Conservation (phyloP, 2,888 invertebrate species). For the Yponomeuta cagnagella region DNA sequence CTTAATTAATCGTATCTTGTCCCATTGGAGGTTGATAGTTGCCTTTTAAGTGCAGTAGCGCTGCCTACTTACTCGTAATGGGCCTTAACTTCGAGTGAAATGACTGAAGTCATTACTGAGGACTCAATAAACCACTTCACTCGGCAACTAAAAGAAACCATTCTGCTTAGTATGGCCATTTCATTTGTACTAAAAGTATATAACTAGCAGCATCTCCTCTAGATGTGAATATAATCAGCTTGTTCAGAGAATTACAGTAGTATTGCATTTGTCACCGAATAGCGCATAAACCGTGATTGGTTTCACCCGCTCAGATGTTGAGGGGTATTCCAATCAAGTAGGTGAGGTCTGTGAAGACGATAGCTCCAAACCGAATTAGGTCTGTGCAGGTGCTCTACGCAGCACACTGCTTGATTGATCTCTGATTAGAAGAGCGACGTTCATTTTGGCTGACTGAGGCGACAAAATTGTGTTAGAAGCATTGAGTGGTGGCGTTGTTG, state of each 20-base stretch:
- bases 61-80: slow-evolving; percentile 4
- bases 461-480: neutral
- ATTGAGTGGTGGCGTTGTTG: neutral
- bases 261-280: slow-evolving; percentile 24
- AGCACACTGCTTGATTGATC: slow-evolving; percentile 24
- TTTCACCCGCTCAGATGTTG: slow-evolving; percentile 42
- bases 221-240: slow-evolving; percentile 3
- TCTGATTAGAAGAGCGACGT: slow-evolving; percentile 24
- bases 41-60: slow-evolving; percentile 7
- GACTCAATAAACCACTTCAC: slow-evolving; percentile 6
- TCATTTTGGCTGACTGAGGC: slow-evolving; percentile 6
- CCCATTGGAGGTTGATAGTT: neutral
- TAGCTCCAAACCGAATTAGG: slow-evolving; percentile 40
- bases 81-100: slow-evolving; percentile 7
- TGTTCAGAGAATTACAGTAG: neutral
- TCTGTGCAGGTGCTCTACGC: slow-evolving; percentile 23
- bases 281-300: slow-evolving; percentile 51
- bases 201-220: neutral
- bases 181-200: neutral
- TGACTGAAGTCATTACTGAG: neutral
- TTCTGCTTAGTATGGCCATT: neutral
- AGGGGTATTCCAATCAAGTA: slow-evolving; percentile 20
- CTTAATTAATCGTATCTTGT: slow-evolving; percentile 11
- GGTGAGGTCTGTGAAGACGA: slow-evolving; percentile 39
- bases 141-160: neutral